Evolutionary conservation across 2,797 vertebrate genomes (phyloP).

Genomic region (Coregonus ussuriensis): DNA sequence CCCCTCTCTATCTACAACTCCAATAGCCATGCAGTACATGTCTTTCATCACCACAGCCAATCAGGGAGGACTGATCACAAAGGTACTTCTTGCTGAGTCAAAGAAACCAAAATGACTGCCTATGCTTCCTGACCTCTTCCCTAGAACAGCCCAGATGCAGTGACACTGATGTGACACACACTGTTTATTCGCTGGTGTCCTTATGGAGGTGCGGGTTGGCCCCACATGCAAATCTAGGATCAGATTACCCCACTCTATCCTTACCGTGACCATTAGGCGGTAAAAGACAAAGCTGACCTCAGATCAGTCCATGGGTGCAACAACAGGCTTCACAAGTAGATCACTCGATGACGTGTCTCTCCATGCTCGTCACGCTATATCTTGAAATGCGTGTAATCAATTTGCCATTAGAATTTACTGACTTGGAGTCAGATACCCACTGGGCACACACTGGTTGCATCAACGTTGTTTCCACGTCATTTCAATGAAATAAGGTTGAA

Average conservation of each 20-base stretch:
- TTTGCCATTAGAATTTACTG: neutral
- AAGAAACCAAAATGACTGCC: neutral
- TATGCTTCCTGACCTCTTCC: constrained; percentile 9
- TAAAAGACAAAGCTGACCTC: neutral
- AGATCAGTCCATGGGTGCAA: neutral
- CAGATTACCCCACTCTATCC: neutral
- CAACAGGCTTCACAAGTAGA: neutral
- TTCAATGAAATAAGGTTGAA: too few relatives aligned
- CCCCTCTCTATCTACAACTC: neutral
- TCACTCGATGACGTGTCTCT: neutral
- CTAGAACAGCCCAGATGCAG: neutral
- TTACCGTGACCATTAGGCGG: neutral
- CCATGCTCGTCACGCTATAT: neutral
- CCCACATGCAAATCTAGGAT: neutral
- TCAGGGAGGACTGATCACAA: constrained; percentile 1
- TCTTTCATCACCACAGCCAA: neutral
- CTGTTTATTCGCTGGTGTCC: neutral
- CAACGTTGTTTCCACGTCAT: too few relatives aligned
- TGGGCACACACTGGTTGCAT: too few relatives aligned
- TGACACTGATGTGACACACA: neutral
- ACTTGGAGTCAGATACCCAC: neutral
- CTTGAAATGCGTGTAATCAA: constrained; percentile 19
- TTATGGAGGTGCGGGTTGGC: neutral
- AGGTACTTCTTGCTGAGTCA: neutral
- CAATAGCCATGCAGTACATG: neutral